Conservation (phyloP, 2,797 vertebrate species). For the Chelon auratus region DNA sequence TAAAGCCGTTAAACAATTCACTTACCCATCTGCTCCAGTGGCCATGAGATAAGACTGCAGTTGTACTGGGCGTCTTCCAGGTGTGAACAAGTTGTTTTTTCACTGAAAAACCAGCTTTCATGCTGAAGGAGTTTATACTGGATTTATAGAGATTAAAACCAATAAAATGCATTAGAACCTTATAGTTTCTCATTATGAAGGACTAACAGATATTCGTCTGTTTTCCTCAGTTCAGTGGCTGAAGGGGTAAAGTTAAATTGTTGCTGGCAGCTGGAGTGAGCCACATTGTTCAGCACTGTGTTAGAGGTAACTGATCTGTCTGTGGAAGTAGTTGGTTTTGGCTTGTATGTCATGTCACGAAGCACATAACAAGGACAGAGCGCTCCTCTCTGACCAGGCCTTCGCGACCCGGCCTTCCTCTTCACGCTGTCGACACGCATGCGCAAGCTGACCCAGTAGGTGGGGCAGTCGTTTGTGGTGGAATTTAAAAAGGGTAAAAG, state of each 20-base stretch:
- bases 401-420: constrained; percentile 11
- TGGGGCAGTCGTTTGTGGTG: constrained; percentile 26
- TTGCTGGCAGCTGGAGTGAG: constrained; percentile 23
- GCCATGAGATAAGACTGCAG: constrained; percentile 42
- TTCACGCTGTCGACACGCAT: constrained; percentile 16
- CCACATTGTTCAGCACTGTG: constrained; percentile 28
- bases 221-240: constrained; percentile 18
- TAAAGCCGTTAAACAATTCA: constrained; percentile 45
- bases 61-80: constrained; percentile 35
- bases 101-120: constrained; percentile 6
- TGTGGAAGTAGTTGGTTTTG: constrained; percentile 31
- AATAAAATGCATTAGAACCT: not conserved
- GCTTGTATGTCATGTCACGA: constrained; percentile 47
- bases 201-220: constrained; percentile 18
- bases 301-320: constrained; percentile 29
- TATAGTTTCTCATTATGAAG: constrained; percentile 20
- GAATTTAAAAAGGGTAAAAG: constrained; percentile 57
- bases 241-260: constrained; percentile 6
- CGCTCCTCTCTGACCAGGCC: constrained; percentile 25
- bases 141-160: not conserved
- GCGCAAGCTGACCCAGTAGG: constrained; percentile 38
- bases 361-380: constrained; percentile 30
- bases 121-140: not conserved
- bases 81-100: constrained; percentile 30
- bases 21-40: constrained; percentile 41